phyloP scores from a whole-genome alignment of 2,888 invertebrate species.

The Lacanobia oleracea region DNA sequence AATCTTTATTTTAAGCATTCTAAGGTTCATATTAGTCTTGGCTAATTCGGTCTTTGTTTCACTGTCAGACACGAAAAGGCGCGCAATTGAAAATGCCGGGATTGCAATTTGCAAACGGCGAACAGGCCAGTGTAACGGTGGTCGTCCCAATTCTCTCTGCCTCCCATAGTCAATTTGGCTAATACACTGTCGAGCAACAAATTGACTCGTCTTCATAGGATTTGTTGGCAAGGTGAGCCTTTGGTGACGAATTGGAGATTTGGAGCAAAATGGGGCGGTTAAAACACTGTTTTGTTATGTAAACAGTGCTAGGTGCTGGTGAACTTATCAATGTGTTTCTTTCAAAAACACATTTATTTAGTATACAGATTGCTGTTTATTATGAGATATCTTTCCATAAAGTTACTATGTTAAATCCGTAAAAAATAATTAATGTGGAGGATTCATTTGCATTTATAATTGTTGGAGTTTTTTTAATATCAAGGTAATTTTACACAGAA shows the following conservation, averaged over 20 bases:
- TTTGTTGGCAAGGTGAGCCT: slow-evolving; percentile 17
- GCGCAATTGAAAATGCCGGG: slow-evolving; percentile 56
- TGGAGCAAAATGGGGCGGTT: not conserved
- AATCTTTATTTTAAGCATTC: rapidly evolving
- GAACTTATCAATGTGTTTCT: not conserved
- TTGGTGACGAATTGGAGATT: slow-evolving; percentile 18
- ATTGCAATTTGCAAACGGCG: slow-evolving; percentile 59
- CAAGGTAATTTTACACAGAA: not conserved
- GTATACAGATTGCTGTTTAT: not conserved
- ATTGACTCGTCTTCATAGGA: slow-evolving; percentile 38
- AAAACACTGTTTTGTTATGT: not conserved
- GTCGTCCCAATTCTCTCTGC: slow-evolving; percentile 40
- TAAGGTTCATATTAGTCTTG: not conserved
- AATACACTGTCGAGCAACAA: slow-evolving; percentile 48
- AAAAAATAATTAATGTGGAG: not conserved
- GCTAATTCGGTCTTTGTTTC: slow-evolving; percentile 15
- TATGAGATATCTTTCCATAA: not conserved
- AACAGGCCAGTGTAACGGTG: slow-evolving; percentile 37
- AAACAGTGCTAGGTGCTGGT: not conserved
- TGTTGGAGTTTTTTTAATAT: not conserved
- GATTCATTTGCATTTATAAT: too few relatives aligned
- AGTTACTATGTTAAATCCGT: not conserved
- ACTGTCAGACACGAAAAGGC: slow-evolving; percentile 40
- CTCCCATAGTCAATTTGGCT: slow-evolving; percentile 49
- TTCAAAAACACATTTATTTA: not conserved